Conservation (phyloP, 2,888 invertebrate species). For the Girardia tigrina region DNA sequence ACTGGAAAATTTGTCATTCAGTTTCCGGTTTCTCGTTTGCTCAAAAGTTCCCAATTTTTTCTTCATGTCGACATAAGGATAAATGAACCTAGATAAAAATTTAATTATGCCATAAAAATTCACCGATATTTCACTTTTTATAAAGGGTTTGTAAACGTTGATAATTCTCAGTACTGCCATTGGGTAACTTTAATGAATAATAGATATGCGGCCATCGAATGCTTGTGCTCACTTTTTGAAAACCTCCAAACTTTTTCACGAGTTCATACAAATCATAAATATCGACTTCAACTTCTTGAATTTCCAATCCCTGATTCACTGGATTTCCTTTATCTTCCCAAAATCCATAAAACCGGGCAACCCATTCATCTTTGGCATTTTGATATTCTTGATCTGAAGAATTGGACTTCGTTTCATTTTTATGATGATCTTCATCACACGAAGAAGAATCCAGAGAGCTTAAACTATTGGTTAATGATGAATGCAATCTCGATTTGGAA, state of each 20-base stretch:
- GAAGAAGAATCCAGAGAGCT: background rate
- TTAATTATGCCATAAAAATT: background rate
- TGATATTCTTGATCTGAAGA: conserved; percentile 7
- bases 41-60: background rate
- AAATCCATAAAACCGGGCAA: background rate
- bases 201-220: conserved; percentile 1
- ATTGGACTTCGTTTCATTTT: background rate
- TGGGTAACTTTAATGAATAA: background rate
- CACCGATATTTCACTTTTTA: background rate
- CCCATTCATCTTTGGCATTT: conserved; percentile 13
- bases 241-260: background rate
- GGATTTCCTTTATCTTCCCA: conserved; percentile 7
- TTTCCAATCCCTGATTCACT: background rate
- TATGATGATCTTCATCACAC: background rate
- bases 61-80: background rate
- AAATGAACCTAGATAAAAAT: background rate
- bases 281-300: background rate
- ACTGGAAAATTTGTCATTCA: background rate
- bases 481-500: background rate
- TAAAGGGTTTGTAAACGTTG: background rate
- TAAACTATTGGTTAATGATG: background rate
- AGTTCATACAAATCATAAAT: conserved; percentile 12
- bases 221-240: background rate
- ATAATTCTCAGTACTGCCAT: background rate
- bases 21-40: background rate